Conservation (phyloP, 1,140 invertebrate species). For the Magallana angulata region DNA sequence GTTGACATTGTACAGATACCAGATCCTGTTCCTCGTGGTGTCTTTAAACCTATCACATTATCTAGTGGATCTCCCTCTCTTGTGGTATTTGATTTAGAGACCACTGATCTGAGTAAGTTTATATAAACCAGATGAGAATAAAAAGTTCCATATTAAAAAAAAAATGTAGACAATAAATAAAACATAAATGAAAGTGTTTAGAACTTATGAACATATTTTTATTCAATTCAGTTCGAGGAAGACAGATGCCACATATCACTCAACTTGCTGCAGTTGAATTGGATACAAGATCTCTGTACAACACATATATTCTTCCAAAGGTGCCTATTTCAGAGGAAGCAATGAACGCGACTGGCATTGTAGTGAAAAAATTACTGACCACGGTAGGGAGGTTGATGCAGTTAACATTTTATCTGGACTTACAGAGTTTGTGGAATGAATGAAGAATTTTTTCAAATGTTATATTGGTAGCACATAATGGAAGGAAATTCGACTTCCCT, state of each 20-base stretch:
- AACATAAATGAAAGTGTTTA: neutral
- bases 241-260: constrained; percentile 47
- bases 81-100: constrained; percentile 42
- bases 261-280: constrained; percentile 47
- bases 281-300: neutral
- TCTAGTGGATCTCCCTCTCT: constrained; percentile 6
- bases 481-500: constrained; percentile 42
- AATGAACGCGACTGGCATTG: constrained; percentile 40
- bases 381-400: constrained; percentile 36
- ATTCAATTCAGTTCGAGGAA: constrained; percentile 44
- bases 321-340: constrained; percentile 41
- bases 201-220: neutral
- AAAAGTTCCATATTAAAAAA: neutral
- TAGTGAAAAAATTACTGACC: constrained; percentile 40
- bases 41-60: neutral
- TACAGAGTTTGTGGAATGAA: constrained; percentile 31
- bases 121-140: neutral
- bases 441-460: constrained; percentile 40
- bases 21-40: constrained; percentile 37
- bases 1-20: constrained; percentile 36
- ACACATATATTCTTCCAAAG: constrained; percentile 40
- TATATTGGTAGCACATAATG: constrained; percentile 50
- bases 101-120: constrained; percentile 42
- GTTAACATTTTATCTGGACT: constrained; percentile 16
- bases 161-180: neutral